Conservation (phyloP, 2,888 invertebrate genomes). For the Orchesellides sinensis region DNA sequence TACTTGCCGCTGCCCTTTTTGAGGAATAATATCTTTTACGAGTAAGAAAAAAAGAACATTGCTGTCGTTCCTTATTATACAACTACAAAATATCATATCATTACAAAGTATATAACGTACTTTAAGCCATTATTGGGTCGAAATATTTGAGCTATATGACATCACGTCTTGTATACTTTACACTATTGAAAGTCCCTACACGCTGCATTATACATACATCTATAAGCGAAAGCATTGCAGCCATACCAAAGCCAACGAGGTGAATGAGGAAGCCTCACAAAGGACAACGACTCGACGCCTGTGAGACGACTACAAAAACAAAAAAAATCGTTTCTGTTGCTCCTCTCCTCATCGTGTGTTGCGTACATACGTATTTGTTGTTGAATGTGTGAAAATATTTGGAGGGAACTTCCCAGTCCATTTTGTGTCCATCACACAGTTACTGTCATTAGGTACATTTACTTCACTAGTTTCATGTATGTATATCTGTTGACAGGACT, state of each 20-base stretch:
- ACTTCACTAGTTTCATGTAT: not conserved
- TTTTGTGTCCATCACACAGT: conserved; percentile 18
- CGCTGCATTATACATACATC: not conserved
- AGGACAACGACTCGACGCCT: not conserved
- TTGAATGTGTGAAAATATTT: conserved; percentile 12
- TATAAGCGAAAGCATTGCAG: conserved; percentile 1
- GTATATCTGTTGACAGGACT: not conserved
- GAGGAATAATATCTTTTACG: not conserved
- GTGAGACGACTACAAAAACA: not conserved
- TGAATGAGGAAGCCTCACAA: conserved; percentile 15
- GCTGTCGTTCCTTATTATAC: not conserved
- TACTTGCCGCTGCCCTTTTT: not conserved
- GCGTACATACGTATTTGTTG: not conserved
- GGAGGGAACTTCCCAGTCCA: conserved; percentile 22
- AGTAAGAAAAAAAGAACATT: not conserved
- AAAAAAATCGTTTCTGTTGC: not conserved
- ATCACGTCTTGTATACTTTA: not conserved
- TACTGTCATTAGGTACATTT: conserved; percentile 17
- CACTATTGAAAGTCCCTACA: not conserved
- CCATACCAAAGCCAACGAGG: conserved; percentile 29
- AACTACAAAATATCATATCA: no score
- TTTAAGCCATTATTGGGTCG: no score
- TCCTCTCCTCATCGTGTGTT: no score
- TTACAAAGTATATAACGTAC: no score
- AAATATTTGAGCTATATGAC: no score